Conservation (phyloP, 2,113 vertebrate species). For the Microtus ochrogaster region DNA sequence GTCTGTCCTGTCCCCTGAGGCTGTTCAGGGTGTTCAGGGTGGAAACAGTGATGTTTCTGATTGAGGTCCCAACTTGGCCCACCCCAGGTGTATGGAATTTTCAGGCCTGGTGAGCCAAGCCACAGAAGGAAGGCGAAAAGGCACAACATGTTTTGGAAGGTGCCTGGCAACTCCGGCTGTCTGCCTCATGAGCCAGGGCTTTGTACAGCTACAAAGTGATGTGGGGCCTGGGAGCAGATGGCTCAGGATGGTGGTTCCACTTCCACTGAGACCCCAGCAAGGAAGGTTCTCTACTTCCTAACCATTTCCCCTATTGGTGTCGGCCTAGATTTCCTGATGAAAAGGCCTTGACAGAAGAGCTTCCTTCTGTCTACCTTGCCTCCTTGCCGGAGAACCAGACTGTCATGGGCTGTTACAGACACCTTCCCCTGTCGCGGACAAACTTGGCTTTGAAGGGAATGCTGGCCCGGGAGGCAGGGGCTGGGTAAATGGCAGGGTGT, state of each 20-base stretch:
- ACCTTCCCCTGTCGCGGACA: background rate
- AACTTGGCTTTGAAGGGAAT: background rate
- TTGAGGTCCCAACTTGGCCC: constrained; percentile 60
- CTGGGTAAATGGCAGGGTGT: background rate
- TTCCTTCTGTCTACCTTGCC: background rate
- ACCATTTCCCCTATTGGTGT: accelerated
- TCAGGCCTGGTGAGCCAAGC: constrained; percentile 68
- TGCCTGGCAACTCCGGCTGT: constrained; percentile 70
- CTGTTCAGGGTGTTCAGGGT: background rate
- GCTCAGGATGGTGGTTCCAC: background rate
- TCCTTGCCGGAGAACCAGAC: background rate
- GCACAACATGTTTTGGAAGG: constrained; percentile 83
- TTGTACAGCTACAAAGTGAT: background rate
- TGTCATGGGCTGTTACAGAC: background rate
- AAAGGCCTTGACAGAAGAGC: background rate
- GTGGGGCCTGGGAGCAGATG: accelerated
- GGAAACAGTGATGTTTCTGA: constrained; percentile 52
- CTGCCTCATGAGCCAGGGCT: constrained; percentile 61
- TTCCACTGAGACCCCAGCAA: background rate
- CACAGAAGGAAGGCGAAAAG: constrained; percentile 76
- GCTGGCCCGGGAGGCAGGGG: constrained; percentile 36
- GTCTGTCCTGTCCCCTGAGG: background rate
- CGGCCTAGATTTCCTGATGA: background rate
- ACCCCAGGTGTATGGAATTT: constrained; percentile 74
- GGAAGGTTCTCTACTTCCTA: background rate